Base-by-base conservation (phyloP, 2,113 vertebrate genomes). In the Perognathus longimembris region DNA sequence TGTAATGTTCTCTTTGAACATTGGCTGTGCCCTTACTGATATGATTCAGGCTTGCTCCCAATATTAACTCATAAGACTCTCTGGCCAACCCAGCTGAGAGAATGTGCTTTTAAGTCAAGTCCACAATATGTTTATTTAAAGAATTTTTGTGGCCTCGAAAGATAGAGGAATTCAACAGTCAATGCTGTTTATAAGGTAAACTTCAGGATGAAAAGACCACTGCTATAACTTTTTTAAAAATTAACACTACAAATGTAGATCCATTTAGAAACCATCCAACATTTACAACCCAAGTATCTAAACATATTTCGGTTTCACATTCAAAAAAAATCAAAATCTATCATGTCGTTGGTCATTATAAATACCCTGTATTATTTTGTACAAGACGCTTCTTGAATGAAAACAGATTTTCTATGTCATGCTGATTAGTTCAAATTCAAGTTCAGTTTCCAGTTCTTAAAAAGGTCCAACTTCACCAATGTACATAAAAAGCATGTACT, bases 361-460 rank as follows among this genome's bases (percentile, higher is more conserved):
- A 81, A 28, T 40, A 54, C 78, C n/a, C 64, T 82, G 22, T 15
- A 69, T 82, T 54, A 15, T 92, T 92, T 82, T 94, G 50, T 88
- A 36, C 7, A 87, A 67, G 70, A 75, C 17, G 0, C 75, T 88
- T 94, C 40, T 73, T 57, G 66, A 91, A 59, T 54, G 28, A 85
- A 32, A 84, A n/a, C 40, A 84, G 54, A 95, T 86, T 90, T 94
- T 45, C 76, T 7, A 7, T 79, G 38, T 90, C 42, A 89, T 71
- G 70, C 30, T 36, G 54, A 82, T 82, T 42, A 82, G 83, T 94
- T 90, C 38, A 90, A 86, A 96, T 90, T 70, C 80, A 64, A 92
- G 63, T 90, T 94, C 90, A 88, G 32, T 86, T 96, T 95, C 89
- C 69, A 84, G 24, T 90, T 84, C 36, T 74, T 92, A 93, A 93